Evolutionary conservation across 2,888 invertebrate species (phyloP), one percentile per base, ranked within the genome.

Genomic region (Plusia festucae): DNA sequence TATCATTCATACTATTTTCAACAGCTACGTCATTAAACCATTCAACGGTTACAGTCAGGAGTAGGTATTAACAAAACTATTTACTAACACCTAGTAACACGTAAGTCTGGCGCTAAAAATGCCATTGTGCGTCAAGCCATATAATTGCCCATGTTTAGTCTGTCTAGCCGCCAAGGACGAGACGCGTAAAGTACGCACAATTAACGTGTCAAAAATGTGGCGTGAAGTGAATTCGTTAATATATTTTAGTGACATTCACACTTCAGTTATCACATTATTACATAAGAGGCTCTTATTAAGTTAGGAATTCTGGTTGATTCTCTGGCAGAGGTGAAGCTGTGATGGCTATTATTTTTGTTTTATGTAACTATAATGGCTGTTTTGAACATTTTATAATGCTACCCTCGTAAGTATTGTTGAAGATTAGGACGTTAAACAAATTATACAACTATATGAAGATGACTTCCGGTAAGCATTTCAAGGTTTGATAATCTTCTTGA

Each of bases 151-250:
- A 58, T 49, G n/a, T 73, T 53, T 60, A 57, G 27, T 22, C 44
- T 56, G 60, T 61, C 72, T 73, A 9, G 55, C 18, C 7, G 2
- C 11, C 52, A 68, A 68, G 73, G 68, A 9, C 58, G 16, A 20
- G n/a, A 60, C 57, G 63, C 53, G 55, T 49, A 53, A n/a, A 22
- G 20, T 44, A 65, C 60, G 67, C 65, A 52, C 54, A 66, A 68
- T 68, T 57, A 54, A 20, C 49, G 40, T 62, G 54, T 70, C 65
- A 71, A 24, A 55, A 62, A 57, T 46, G 6, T 59, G 55, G 53
- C 22, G 57, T 30, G 34, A 52, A 55, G n/a, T 60, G 44, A 44
- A 27, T n/a, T 44, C 18, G 54, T 52, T 63, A 55, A 64, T 64
- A 53, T 49, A 27, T 68, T 74, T 70, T 46, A 44, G 58, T 9